These are phyloP conservation scores for Bovichtus diacanthus DNA, from an alignment of 2,797 vertebrate species.

Conservation along the genomic window DNA sequence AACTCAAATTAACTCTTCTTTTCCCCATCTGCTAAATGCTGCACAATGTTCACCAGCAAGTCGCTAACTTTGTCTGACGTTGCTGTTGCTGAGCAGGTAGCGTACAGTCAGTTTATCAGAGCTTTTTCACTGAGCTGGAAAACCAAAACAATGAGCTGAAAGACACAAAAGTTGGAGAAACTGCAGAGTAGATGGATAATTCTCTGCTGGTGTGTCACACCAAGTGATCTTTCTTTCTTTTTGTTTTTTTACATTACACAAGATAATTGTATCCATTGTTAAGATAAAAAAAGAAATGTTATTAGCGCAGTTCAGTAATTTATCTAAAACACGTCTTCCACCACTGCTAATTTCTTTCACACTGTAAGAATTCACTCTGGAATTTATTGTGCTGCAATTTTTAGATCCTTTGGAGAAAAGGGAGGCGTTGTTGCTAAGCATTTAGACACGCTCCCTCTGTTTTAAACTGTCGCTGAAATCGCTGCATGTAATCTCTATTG, in stretches of 20 bases:
- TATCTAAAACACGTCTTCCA: conserved; percentile 5
- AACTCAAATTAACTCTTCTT: not conserved
- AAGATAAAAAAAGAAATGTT: conserved; percentile 10
- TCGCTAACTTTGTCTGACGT: not conserved
- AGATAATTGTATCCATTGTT: conserved; percentile 15
- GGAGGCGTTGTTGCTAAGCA: conserved; percentile 57
- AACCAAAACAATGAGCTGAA: conserved; percentile 11
- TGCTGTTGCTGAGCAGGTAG: not conserved
- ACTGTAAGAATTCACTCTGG: conserved; percentile 14
- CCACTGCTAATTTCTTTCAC: not conserved
- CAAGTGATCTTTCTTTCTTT: not conserved
- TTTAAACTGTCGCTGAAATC: conserved; percentile 49
- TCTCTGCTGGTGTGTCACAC: conserved; percentile 5
- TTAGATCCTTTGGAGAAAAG: conserved; percentile 34
- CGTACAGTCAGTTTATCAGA: not conserved
- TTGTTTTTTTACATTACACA: conserved; percentile 2
- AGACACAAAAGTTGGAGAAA: not conserved
- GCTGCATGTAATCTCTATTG: conserved; percentile 43
- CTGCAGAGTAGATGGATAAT: not conserved
- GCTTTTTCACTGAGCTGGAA: not conserved
- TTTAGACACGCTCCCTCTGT: conserved; percentile 45
- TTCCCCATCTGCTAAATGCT: not conserved
- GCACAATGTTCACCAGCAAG: no score
- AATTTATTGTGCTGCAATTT: conserved; percentile 30
- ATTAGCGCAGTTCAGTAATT: conserved; percentile 23